These are phyloP conservation scores for Diplolepis rosae DNA, from an alignment of 2,888 invertebrate genomes.

Conservation along the genomic window DNA sequence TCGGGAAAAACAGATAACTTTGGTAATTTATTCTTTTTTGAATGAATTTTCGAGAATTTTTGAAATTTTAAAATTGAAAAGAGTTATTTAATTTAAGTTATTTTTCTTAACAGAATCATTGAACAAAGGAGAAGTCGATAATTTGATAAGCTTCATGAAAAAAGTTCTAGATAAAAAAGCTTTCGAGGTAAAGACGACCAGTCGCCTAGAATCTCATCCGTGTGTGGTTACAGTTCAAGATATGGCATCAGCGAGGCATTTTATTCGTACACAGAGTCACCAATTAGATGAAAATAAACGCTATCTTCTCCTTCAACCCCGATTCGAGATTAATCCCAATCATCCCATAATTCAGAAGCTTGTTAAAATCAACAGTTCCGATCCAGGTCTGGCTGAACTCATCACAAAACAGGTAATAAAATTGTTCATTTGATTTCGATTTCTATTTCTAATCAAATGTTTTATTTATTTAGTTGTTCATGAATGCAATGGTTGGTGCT, in stretches of 20 bases:
- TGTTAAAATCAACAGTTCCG: constrained; percentile 81
- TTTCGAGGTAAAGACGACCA: constrained; percentile 87
- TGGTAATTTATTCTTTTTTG: constrained; percentile 71
- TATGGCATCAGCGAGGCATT: constrained; percentile 97
- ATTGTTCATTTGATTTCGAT: too few species aligned
- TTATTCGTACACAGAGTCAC: constrained; percentile 91
- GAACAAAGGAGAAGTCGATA: constrained; percentile 84
- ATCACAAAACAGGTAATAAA: constrained; percentile 86
- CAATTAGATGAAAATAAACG: constrained; percentile 88
- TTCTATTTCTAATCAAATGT: neutral
- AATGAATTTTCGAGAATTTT: neutral
- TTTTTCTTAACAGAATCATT: constrained; percentile 77
- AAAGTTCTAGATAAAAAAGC: constrained; percentile 86
- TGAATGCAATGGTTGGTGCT: constrained; percentile 96
- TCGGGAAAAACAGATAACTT: constrained; percentile 78
- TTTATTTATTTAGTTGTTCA: constrained; percentile 81
- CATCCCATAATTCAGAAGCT: constrained; percentile 94
- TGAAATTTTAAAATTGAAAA: constrained; percentile 26
- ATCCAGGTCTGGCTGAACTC: constrained; percentile 88
- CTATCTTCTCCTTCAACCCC: constrained; percentile 90
- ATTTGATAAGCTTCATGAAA: constrained; percentile 87
- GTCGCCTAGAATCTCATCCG: constrained; percentile 90
- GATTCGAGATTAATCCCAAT: constrained; percentile 94
- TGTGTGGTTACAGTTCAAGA: constrained; percentile 96
- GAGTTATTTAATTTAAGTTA: neutral